Evolutionary conservation across 2,113 vertebrate genomes (phyloP), one percentile per base, ranked within the genome.

Genomic region (Erpornis zantholeuca): DNA sequence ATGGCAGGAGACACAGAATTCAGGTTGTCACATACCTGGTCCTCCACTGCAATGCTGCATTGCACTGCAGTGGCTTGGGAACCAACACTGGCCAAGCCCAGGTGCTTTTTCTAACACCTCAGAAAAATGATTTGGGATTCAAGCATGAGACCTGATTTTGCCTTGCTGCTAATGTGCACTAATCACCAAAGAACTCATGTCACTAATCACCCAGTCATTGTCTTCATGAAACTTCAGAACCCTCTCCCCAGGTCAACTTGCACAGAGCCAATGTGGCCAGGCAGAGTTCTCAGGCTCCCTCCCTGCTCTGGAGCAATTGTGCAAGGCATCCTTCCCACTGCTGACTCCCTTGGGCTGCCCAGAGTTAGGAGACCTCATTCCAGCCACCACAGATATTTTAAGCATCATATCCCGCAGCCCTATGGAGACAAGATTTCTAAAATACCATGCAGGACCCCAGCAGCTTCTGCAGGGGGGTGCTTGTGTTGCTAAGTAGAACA

Each of bases 231-330:
- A 40, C 80, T 61, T 52, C 76, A 82, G 57, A 76, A 25, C 28
- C 69, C 44, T 71, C 14, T 65, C 15, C 50, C 25, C 0, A 0
- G 12, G 33, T 61, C 12, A 25, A 25, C 45, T 65, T 0, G 0
- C 42, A 45, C 38, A 29, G 45, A 40, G 31, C 54, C 68, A 23
- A 1, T 13, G 28, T 15, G 36, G 35, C 36, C 66, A 66, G 50
- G 35, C 47, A 52, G 36, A 85, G 40, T 71, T 92, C 84, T 68
- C 86, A 79, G 83, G 57, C 40, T 94, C n/a, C 7, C 21, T 65
- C 25, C 36, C 52, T 28, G 21, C 76, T 86, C 72, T 3, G 2
- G 83, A 52, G 35, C 44, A 40, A n/a, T 86, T 73, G 57, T 60
- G 29, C 40, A 33, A 77, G 35, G 23, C 31, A 12, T 72, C 38